Evolutionary conservation across 2,888 invertebrate genomes (phyloP), one percentile per base, ranked within the genome.

Genomic region (Lepetodrilus schrolli): DNA sequence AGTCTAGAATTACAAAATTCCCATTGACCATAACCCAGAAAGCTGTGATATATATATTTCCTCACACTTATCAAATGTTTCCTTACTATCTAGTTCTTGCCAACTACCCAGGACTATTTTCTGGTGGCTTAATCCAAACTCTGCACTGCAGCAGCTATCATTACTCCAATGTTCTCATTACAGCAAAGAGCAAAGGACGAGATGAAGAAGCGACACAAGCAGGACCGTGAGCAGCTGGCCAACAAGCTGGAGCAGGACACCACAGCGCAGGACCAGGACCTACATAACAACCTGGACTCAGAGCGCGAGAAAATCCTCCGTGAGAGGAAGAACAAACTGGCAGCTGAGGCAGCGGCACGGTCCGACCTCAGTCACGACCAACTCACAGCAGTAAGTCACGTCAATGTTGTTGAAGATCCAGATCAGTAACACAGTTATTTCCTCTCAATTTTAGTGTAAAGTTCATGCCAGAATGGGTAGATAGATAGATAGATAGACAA

Each of bases 311-410:
- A 84, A 70, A 68, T 85, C 4, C 77, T 89, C 13, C 76, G 82
- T 17, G 89, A 89, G 79, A 84, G 83, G 78, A 82, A 82, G 71
- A 87, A 86, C 79, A 84, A 77, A 75, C 86, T 88, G 70, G 88
- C 88, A 47, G 85, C 88, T 4, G 89, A 88, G 74, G 51, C 85
- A 13, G 83, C 86, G 3, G 84, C 89, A 1, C 78, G 87, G 50
- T 82, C 82, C 1, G 88, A 88, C 73, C 83, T 89, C 23, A 85
- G 80, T 43, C 82, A 87, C 51, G 86, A 87, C 1, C 84, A 89
- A 75, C 71, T 88, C 48, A 76, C 74, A 4, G 79, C 81, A 68
- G 86, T 86, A 47, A 79, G 84, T 81, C n/a, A n/a, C n/a, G n/a
- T n/a, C n/a, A n/a, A n/a, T n/a, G n/a, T n/a, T n/a, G n/a, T n/a